Evolutionary conservation across 2,888 invertebrate genomes (phyloP).

Genomic region (Timema podura): DNA sequence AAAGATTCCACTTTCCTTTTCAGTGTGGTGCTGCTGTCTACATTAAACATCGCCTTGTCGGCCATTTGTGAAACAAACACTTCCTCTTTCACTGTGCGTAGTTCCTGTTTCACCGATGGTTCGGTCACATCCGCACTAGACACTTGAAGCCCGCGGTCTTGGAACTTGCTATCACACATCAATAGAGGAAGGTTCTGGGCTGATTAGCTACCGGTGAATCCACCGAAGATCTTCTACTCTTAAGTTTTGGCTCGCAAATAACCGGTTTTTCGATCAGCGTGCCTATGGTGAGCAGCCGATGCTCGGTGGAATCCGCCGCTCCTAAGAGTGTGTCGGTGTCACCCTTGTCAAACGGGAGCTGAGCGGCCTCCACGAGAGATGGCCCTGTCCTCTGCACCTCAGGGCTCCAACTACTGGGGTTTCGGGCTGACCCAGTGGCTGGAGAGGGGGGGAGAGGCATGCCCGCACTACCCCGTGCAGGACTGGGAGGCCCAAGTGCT

Average conservation of each 20-base stretch:
- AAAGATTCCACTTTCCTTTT: conserved; percentile 22
- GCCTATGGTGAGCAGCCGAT: conserved; percentile 34
- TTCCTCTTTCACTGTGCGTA: conserved; percentile 16
- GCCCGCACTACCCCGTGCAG: conserved; percentile 64
- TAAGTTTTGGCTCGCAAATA: conserved; percentile 35
- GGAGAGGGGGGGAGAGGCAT: conserved; percentile 40
- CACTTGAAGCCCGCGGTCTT: conserved; percentile 7
- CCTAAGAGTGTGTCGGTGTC: conserved; percentile 30
- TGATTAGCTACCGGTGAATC: conserved; percentile 18
- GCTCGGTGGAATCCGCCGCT: conserved; percentile 27
- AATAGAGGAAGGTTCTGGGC: conserved; percentile 18
- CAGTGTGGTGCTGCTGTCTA: not conserved
- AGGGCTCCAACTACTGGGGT: conserved; percentile 14
- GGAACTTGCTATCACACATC: conserved; percentile 22
- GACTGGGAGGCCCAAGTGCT: conserved; percentile 59
- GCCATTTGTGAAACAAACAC: not conserved
- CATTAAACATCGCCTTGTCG: no score
- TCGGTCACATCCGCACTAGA: conserved; percentile 12
- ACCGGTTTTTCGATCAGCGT: conserved; percentile 40
- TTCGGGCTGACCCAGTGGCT: conserved; percentile 25
- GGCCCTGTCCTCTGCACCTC: not conserved
- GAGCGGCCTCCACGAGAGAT: not conserved
- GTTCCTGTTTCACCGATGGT: conserved; percentile 17
- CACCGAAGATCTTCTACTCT: conserved; percentile 21
- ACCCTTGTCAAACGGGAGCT: conserved; percentile 5